Conservation (phyloP, 2,888 invertebrate genomes). For the Silvanus unidentatus region DNA sequence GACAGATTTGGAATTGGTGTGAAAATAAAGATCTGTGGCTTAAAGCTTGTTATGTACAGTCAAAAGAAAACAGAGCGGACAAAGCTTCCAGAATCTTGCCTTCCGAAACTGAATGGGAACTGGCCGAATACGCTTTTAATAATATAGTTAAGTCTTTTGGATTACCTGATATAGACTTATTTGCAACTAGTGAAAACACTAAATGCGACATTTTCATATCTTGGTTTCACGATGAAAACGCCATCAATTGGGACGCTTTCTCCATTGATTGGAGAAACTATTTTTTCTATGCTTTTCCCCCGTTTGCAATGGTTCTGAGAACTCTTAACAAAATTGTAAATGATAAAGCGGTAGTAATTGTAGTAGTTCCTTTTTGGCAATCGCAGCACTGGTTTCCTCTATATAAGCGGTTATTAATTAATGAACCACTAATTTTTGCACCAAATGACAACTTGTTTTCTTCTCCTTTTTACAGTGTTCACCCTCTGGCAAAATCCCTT, state of each 20-base stretch:
- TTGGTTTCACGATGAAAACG: conserved; percentile 23
- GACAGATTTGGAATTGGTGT: conserved; percentile 22
- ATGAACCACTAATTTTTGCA: conserved; percentile 19
- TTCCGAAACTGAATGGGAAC: conserved; percentile 4
- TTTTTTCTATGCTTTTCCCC: conserved; percentile 14
- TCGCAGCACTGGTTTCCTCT: conserved; percentile 32
- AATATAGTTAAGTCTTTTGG: conserved; percentile 17
- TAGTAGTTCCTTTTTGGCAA: conserved; percentile 30
- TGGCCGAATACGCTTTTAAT: not conserved
- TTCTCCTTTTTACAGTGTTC: conserved; percentile 25
- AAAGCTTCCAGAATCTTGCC: not conserved
- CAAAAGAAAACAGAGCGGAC: conserved; percentile 5
- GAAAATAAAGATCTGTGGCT: conserved; percentile 16
- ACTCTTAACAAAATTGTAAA: conserved; percentile 28
- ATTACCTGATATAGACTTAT: conserved; percentile 24
- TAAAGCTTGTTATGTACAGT: conserved; percentile 1
- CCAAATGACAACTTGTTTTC: conserved; percentile 21
- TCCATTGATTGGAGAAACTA: conserved; percentile 15
- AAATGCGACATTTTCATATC: conserved; percentile 28
- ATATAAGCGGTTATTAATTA: conserved; percentile 14
- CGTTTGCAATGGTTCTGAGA: conserved; percentile 27
- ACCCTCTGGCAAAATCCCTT: conserved; percentile 22
- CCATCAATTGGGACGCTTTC: conserved; percentile 26
- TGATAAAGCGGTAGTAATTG: conserved; percentile 28
- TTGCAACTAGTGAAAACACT: conserved; percentile 24